Conservation (phyloP, 2,797 vertebrate genomes). For the Pterois miles region DNA sequence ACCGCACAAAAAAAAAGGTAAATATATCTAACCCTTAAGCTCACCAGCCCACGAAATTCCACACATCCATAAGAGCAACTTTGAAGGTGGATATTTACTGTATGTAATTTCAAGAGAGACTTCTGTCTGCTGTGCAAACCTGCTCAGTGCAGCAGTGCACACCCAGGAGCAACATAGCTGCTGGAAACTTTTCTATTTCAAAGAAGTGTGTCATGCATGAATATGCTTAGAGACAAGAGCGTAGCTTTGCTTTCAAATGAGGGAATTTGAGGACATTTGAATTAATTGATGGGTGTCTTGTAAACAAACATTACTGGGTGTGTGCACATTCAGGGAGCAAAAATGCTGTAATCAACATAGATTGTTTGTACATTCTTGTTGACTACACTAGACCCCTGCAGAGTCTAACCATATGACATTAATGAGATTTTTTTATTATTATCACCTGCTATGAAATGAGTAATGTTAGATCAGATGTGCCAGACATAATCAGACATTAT, state of each 20-base stretch:
- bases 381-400: too few relatives aligned
- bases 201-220: background rate
- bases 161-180: background rate
- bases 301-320: too few relatives aligned
- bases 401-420: too few relatives aligned
- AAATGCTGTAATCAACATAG: too few relatives aligned
- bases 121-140: constrained; percentile 10
- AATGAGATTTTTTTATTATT: too few relatives aligned
- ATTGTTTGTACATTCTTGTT: too few relatives aligned
- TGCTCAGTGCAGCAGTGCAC: background rate
- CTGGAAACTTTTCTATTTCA: background rate
- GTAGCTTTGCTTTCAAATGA: background rate
- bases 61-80: constrained; percentile 66
- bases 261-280: background rate
- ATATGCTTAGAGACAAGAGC: background rate
- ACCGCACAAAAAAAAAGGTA: constrained; percentile 36
- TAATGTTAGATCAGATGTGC: too few relatives aligned
- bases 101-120: constrained; percentile 50
- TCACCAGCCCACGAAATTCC: constrained; percentile 73
- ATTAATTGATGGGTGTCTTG: too few relatives aligned
- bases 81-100: constrained; percentile 69
- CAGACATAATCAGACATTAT: too few relatives aligned
- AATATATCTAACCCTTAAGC: constrained; percentile 46
- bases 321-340: too few relatives aligned
- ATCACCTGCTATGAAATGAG: too few relatives aligned